phyloP scores from a whole-genome alignment of 2,113 vertebrate genomes.

The Oreochromis niloticus region DNA sequence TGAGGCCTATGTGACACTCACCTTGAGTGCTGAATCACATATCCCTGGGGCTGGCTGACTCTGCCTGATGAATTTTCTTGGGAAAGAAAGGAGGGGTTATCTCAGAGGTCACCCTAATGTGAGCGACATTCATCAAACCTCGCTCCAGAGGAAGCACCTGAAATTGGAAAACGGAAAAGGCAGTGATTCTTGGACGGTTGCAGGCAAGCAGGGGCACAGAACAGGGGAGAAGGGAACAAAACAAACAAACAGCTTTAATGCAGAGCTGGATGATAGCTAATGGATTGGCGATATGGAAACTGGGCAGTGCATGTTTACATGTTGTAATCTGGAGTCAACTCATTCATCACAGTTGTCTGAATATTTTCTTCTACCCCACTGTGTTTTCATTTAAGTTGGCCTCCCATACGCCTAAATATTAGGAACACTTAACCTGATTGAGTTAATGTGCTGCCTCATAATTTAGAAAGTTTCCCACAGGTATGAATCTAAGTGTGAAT shows the following conservation, averaged over 20 bases:
- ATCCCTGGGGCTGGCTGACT: slow-evolving; percentile 53
- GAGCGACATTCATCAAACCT: slow-evolving; percentile 71
- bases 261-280: slow-evolving; percentile 48
- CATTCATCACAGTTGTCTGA: slow-evolving; percentile 48
- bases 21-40: slow-evolving; percentile 69
- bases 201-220: slow-evolving; percentile 22
- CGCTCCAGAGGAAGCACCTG: slow-evolving; percentile 56
- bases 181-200: slow-evolving; percentile 52
- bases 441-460: neutral
- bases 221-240: slow-evolving; percentile 17
- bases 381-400: slow-evolving; percentile 16
- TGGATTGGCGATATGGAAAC: slow-evolving; percentile 40
- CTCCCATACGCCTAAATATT: neutral
- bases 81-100: slow-evolving; percentile 62
- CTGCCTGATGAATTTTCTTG: slow-evolving; percentile 68
- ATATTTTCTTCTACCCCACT: slow-evolving; percentile 8
- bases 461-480: neutral
- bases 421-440: neutral
- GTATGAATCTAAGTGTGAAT: neutral
- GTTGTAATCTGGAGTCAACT: slow-evolving; percentile 42
- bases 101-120: slow-evolving; percentile 66
- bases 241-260: slow-evolving; percentile 52
- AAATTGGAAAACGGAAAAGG: slow-evolving; percentile 66
- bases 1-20: slow-evolving; percentile 62
- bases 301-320: slow-evolving; percentile 44